These are phyloP conservation scores for Perca flavescens DNA, from an alignment of 2,113 vertebrate genomes.

Conservation along the genomic window DNA sequence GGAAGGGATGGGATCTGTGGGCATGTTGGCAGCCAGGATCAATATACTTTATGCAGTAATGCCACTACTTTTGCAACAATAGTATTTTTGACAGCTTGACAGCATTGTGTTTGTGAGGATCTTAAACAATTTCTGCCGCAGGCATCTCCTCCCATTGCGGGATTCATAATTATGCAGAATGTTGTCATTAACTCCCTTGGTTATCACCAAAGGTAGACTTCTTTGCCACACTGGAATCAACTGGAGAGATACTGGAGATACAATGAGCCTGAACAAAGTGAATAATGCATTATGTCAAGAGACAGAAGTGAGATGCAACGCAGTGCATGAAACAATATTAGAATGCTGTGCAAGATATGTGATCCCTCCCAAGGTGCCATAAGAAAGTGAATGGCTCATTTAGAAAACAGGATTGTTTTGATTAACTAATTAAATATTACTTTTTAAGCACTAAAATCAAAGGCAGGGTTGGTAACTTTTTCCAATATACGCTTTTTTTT, in stretches of 20 bases:
- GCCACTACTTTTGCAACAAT: background rate
- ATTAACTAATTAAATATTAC: background rate
- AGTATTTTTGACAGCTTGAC: background rate
- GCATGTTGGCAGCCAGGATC: background rate
- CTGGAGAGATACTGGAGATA: background rate
- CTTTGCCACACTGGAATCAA: background rate
- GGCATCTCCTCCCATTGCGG: background rate
- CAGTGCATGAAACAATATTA: background rate
- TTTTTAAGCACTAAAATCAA: background rate
- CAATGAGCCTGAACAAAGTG: background rate
- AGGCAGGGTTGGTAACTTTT: no score
- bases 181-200: background rate
- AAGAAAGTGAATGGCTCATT: background rate
- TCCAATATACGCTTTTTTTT: no score
- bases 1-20: background rate
- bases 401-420: background rate
- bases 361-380: background rate
- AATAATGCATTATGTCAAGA: slow-evolving; percentile 10
- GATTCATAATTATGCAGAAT: background rate
- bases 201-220: background rate
- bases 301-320: background rate
- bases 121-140: background rate
- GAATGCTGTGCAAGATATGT: background rate
- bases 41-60: background rate
- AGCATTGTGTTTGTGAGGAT: background rate